A percentile compares a stretch with the other conserved stretches of the same genome.
phyloP scores from a whole-genome alignment of 2,797 vertebrate genomes.

The Chrysocyon brachyurus region DNA sequence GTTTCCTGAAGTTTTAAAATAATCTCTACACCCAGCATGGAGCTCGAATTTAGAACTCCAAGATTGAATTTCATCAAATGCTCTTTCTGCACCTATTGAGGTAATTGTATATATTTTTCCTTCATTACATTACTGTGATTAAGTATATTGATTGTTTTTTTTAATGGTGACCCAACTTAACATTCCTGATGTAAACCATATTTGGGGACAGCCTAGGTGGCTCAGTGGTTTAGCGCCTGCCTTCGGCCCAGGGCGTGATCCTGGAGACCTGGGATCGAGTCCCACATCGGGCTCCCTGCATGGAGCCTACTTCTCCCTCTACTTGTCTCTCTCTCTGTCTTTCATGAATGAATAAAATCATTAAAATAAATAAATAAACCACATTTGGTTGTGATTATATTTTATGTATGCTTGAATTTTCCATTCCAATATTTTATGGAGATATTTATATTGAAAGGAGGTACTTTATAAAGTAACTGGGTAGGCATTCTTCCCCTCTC shows the following conservation, averaged over 20 bases:
- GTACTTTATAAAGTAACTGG: background rate
- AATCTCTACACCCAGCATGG: background rate
- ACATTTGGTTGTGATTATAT: background rate
- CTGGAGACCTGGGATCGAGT: too few species aligned
- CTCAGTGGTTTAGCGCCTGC: too few species aligned
- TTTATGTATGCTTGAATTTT: background rate
- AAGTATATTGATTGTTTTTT: background rate
- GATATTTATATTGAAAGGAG: background rate
- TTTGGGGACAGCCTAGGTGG: background rate
- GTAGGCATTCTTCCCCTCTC: background rate
- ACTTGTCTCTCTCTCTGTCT: too few species aligned
- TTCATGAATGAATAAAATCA: too few species aligned
- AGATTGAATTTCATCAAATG: background rate
- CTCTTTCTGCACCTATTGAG: background rate
- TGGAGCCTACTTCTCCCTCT: too few species aligned
- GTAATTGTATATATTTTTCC: background rate
- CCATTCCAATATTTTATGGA: background rate
- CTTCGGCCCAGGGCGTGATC: too few species aligned
- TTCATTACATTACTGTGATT: background rate
- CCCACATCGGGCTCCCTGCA: too few species aligned
- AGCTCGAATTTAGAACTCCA: background rate
- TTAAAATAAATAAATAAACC: background rate
- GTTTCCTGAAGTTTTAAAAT: background rate
- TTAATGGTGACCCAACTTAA: background rate
- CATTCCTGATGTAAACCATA: background rate